Base-by-base conservation (phyloP, 2,113 vertebrate genomes). In the Macroglossus sobrinus region DNA sequence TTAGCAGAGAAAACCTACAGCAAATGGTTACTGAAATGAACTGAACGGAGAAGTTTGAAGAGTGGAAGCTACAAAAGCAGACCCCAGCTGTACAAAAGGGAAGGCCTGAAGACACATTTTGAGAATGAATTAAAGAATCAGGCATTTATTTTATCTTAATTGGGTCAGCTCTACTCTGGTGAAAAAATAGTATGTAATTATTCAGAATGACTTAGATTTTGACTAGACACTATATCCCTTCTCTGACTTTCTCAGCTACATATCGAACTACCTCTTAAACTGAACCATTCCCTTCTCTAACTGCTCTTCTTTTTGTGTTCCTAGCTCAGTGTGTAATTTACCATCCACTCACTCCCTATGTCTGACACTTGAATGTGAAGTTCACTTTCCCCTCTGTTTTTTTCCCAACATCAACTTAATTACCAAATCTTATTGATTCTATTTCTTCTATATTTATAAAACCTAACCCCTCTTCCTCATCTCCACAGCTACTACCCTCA, bases 371-470 rank as follows among this genome's bases (percentile, higher is more conserved):
- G 45, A 68, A 87, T 16, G 40, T n/a, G 78, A 71, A n/a, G n/a
- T 59, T 88, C 75, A 61, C 71, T 35, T 63, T 61, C 55, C 35
- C 50, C 28, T 59, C 38, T 68, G 68, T 38, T 87, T 76, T 75
- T 50, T 3, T 33, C 15, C 61, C 11, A 13, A 57, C n/a, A 55
- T 80, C 35, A 5, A 64, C 55, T 59, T 61, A 75, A 92, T 55
- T 55, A 92, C 38, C 74, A 82, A 74, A 92, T 82, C 21, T 59
- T 84, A 22, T 12, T 76, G 69, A 92, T 47, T 81, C 38, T 8
- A 53, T 40, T 93, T 76, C 40, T 84, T 95, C 69, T 59, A n/a
- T 50, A 93, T 61, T 35, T 61, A 95, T 63, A 9, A 91, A 91
- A 68, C 1, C 50, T 40, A 90, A n/a, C 33, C 19, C n/a, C 3